Conservation (phyloP, 2,888 invertebrate species). For the Aphodius sticticus region DNA sequence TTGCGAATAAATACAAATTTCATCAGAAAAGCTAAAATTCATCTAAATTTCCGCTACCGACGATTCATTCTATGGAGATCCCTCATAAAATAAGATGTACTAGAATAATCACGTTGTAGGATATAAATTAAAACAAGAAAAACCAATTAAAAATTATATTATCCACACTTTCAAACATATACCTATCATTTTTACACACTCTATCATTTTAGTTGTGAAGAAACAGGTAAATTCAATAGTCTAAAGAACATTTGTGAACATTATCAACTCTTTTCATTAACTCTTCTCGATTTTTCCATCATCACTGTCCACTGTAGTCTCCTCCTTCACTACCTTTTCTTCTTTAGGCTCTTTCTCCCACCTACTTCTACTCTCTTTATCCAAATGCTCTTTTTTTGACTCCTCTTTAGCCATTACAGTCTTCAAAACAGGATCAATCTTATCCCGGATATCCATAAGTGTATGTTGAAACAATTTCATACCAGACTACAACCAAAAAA, state of each 20-base stretch:
- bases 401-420: conserved; percentile 53
- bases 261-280: conserved; percentile 35
- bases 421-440: conserved; percentile 66
- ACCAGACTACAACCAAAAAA: conserved; percentile 65
- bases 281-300: conserved; percentile 31
- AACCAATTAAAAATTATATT: conserved; percentile 14
- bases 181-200: conserved; percentile 17
- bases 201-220: not conserved
- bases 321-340: conserved; percentile 36
- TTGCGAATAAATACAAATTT: no score
- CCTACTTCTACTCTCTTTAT: conserved; percentile 51
- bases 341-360: conserved; percentile 54
- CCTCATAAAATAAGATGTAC: no score
- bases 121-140: not conserved
- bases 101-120: not conserved
- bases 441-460: conserved; percentile 68
- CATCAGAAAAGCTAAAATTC: no score
- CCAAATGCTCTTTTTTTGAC: conserved; percentile 46
- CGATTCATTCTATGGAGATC: no score
- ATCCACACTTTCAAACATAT: conserved; percentile 35
- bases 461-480: conserved; percentile 74
- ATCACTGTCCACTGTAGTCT: conserved; percentile 24
- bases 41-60: no score
- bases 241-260: not conserved
- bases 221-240: conserved; percentile 8